These are phyloP conservation scores for Agrypnia vestita DNA, from an alignment of 1,140 invertebrate species.

Conservation along the genomic window DNA sequence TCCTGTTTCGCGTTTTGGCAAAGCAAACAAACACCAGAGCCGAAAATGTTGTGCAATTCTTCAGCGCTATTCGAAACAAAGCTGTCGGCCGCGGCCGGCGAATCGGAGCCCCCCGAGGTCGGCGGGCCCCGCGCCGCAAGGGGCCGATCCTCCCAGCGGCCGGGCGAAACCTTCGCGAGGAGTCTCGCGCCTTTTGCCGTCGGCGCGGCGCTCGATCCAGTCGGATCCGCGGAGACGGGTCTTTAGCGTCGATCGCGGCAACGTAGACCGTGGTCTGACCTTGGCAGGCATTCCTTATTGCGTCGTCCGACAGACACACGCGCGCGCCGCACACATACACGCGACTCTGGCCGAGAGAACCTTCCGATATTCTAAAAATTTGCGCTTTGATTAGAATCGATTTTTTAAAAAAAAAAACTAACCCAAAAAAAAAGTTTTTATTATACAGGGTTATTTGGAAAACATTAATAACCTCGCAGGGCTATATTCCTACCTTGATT, in stretches of 20 bases:
- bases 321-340: not conserved
- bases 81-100: not conserved
- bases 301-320: constrained; percentile 34
- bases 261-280: constrained; percentile 38
- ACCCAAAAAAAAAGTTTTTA: too few species aligned
- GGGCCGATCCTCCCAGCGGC: not conserved
- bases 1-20: constrained; percentile 22
- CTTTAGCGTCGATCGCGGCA: not conserved
- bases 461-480: too few species aligned
- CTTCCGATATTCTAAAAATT: constrained; percentile 17
- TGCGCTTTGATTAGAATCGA: too few species aligned
- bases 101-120: not conserved
- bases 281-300: constrained; percentile 40
- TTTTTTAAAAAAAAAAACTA: too few species aligned
- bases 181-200: not conserved
- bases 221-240: not conserved
- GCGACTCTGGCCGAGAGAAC: not conserved
- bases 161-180: not conserved
- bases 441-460: too few species aligned
- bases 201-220: not conserved
- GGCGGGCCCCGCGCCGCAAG: not conserved
- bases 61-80: constrained; percentile 17
- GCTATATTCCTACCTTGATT: too few species aligned
- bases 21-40: constrained; percentile 9
- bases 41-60: constrained; percentile 24